Percentiles rank a stretch among this genome's conserved stretches.
These are phyloP conservation scores for Elegia similella DNA, from an alignment of 2,888 invertebrate genomes.

Conservation along the genomic window DNA sequence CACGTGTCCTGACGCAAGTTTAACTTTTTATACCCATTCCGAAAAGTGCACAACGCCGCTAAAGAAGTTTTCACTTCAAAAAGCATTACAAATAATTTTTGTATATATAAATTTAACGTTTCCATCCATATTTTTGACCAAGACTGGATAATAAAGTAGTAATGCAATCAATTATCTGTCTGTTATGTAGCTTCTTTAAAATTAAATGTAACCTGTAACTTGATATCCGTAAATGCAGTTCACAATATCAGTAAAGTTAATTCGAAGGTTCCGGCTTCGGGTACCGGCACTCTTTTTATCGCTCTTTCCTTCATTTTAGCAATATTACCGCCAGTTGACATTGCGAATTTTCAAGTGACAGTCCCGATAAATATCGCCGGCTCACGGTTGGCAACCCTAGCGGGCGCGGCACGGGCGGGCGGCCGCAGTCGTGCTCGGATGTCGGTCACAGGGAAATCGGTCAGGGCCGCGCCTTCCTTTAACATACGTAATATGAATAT, in stretches of 20 bases:
- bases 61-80: too few species aligned
- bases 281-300: background rate
- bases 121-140: too few species aligned
- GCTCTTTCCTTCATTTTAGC: background rate
- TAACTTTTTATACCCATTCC: too few species aligned
- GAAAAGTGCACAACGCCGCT: too few species aligned
- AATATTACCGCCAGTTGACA: background rate
- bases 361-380: background rate
- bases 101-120: too few species aligned
- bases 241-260: background rate
- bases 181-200: too few species aligned
- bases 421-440: slow-evolving; percentile 37
- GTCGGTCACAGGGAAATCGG: slow-evolving; percentile 61
- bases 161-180: too few species aligned
- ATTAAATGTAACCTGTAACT: background rate
- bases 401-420: slow-evolving; percentile 22
- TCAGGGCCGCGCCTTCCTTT: slow-evolving; percentile 56
- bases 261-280: background rate
- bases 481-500: slow-evolving; percentile 41
- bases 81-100: too few species aligned
- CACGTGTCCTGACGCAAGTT: too few species aligned
- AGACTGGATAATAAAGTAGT: too few species aligned
- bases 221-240: background rate
- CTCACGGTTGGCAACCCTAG: slow-evolving; percentile 7
- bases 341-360: background rate